phyloP scores from a whole-genome alignment of 1,140 invertebrate species.

The Cyclina sinensis region DNA sequence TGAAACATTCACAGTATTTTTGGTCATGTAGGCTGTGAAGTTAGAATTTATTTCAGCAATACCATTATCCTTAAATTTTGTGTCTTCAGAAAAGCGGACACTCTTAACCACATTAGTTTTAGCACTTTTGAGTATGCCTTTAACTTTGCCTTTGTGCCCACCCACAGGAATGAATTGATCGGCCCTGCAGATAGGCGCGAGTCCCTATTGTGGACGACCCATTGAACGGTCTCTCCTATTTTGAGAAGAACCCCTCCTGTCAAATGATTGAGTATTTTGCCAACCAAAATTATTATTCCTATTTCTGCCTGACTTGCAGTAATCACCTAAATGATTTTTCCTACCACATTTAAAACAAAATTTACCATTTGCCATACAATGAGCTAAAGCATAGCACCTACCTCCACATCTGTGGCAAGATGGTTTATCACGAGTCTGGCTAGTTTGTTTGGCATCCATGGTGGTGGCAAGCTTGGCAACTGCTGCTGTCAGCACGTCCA shows the following conservation, averaged over 20 bases:
- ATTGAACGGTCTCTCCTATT: background rate
- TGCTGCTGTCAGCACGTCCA: background rate
- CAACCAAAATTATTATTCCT: too few relatives aligned
- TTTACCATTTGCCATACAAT: slow-evolving; percentile 1
- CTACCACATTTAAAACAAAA: slow-evolving; percentile 11
- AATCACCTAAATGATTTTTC: background rate
- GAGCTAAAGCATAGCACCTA: background rate
- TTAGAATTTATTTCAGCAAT: too few relatives aligned
- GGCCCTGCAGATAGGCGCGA: too few relatives aligned
- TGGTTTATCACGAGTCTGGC: too few relatives aligned
- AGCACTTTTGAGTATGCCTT: background rate
- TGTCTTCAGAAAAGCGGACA: background rate
- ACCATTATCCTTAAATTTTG: background rate
- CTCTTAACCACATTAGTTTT: too few relatives aligned
- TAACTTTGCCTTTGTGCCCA: background rate
- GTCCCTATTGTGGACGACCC: background rate
- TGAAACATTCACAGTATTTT: background rate
- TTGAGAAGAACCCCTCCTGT: background rate
- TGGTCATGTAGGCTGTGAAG: too few relatives aligned
- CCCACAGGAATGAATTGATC: background rate
- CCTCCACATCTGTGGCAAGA: slow-evolving; percentile 18
- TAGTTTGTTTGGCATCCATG: background rate
- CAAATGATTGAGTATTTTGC: background rate
- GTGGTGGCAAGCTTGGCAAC: background rate
- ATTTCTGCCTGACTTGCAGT: too few relatives aligned